Evolutionary conservation across 2,888 invertebrate genomes (phyloP).

Genomic region (Nymphalis polychloros): DNA sequence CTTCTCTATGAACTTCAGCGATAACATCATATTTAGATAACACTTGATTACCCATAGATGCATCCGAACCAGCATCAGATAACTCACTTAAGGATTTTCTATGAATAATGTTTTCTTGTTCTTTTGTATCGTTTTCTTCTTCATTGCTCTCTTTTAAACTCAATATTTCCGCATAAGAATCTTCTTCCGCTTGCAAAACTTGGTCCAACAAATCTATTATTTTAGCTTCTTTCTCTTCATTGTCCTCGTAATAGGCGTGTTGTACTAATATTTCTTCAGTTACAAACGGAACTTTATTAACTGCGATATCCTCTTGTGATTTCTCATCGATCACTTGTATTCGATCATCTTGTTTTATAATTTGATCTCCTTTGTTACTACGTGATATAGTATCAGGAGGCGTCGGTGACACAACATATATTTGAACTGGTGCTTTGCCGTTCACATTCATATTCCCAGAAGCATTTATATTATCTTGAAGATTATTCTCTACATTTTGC

Average conservation of each 20-base stretch:
- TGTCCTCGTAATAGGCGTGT: constrained; percentile 63
- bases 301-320: constrained; percentile 44
- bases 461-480: constrained; percentile 49
- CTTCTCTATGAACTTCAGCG: constrained; percentile 81
- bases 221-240: constrained; percentile 74
- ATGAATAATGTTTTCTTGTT: constrained; percentile 51
- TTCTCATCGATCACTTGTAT: constrained; percentile 42
- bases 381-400: constrained; percentile 63
- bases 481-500: constrained; percentile 43
- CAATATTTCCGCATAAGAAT: constrained; percentile 63
- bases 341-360: constrained; percentile 35
- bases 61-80: constrained; percentile 73
- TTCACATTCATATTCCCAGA: constrained; percentile 59
- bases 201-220: constrained; percentile 75
- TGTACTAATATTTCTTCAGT: constrained; percentile 59
- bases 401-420: constrained; percentile 69
- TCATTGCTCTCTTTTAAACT: constrained; percentile 59
- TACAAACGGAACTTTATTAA: constrained; percentile 48
- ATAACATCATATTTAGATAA: constrained; percentile 81
- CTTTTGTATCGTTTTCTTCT: constrained; percentile 45
- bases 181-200: constrained; percentile 77
- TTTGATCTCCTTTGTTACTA: constrained; percentile 51
- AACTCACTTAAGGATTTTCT: constrained; percentile 69
- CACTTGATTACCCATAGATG: constrained; percentile 68
- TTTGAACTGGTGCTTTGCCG: constrained; percentile 67